phyloP scores from a whole-genome alignment of 2,888 invertebrate genomes.

The Leucozona laternaria region DNA sequence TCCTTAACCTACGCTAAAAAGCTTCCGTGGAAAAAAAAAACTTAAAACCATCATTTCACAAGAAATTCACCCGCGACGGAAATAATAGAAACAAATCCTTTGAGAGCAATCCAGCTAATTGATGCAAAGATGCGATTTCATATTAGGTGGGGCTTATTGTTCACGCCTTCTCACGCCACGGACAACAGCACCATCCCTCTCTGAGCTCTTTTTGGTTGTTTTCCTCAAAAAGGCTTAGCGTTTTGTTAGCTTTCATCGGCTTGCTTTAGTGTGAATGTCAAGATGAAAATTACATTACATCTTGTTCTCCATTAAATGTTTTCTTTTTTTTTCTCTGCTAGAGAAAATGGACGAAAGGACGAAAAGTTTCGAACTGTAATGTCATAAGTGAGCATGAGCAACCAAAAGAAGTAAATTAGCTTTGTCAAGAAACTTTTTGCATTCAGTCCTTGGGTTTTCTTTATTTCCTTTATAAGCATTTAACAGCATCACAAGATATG shows the following conservation, averaged over 20 bases:
- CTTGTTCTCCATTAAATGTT: background rate
- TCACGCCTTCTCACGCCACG: too few species aligned
- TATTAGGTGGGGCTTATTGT: background rate
- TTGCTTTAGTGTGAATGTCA: constrained; percentile 14
- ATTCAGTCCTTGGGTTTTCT: background rate
- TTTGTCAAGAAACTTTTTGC: constrained; percentile 20
- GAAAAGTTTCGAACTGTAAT: constrained; percentile 4
- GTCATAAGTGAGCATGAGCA: constrained; percentile 38
- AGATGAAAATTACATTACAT: constrained; percentile 47
- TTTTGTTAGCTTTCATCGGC: constrained; percentile 8
- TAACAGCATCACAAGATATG: background rate
- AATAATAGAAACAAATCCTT: background rate
- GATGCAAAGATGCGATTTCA: constrained; percentile 12
- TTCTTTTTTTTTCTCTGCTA: background rate
- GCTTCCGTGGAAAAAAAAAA: background rate
- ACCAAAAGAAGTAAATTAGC: constrained; percentile 34
- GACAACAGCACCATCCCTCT: background rate
- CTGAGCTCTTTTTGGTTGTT: background rate
- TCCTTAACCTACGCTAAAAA: background rate
- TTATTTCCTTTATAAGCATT: background rate
- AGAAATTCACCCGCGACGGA: background rate
- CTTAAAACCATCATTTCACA: background rate
- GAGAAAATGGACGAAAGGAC: background rate
- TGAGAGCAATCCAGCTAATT: constrained; percentile 5
- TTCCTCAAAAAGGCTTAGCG: background rate